These are phyloP conservation scores for Cyanocitta stelleri DNA, from an alignment of 2,113 vertebrate species.

Conservation along the genomic window DNA sequence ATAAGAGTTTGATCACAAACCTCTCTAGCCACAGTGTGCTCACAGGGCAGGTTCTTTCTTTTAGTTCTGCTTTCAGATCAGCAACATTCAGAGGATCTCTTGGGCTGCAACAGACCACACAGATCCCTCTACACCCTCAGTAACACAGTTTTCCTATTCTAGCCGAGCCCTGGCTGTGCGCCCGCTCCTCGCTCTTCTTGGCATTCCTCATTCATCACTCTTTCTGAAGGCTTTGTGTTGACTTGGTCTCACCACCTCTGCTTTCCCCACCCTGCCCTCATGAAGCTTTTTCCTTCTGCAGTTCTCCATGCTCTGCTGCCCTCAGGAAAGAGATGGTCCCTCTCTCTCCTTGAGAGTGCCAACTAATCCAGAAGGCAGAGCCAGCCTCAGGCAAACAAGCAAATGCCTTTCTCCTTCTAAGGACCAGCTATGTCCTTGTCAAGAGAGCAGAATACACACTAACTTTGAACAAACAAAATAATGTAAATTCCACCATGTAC, in stretches of 20 bases:
- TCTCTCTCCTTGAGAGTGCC: not conserved
- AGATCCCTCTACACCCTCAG: not conserved
- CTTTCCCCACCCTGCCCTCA: not conserved
- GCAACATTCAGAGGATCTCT: not conserved
- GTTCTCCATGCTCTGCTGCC: not conserved
- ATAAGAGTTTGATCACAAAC: not conserved
- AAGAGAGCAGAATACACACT: not conserved
- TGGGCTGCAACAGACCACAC: not conserved
- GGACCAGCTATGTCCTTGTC: not conserved
- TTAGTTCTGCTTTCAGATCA: not conserved
- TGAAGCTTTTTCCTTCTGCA: not conserved
- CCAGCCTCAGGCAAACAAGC: not conserved
- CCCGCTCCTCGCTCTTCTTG: not conserved
- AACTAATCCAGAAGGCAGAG: not conserved
- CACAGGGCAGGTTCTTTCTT: not conserved
- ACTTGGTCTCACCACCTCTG: not conserved
- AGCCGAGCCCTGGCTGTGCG: rapidly evolving
- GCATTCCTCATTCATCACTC: not conserved
- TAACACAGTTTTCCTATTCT: not conserved
- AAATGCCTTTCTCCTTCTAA: not conserved
- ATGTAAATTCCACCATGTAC: not conserved
- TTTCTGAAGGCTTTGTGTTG: not conserved
- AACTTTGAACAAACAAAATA: not conserved
- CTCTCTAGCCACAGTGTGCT: not conserved
- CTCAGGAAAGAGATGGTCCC: not conserved